Conservation (phyloP, 2,888 invertebrate genomes). For the Zygothrica quintamaculata region DNA sequence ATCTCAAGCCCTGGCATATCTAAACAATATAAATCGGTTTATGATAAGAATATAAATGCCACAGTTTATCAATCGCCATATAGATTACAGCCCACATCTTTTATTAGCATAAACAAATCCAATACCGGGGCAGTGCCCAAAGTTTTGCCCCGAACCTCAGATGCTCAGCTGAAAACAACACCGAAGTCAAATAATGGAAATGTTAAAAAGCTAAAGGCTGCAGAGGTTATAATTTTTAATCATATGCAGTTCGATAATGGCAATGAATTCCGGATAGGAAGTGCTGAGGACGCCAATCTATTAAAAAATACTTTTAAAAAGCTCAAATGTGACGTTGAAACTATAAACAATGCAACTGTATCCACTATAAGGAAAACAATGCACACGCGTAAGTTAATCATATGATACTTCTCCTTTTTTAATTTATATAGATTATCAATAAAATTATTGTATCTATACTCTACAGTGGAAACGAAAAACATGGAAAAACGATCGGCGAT, state of each 20-base stretch:
- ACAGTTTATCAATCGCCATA: constrained; percentile 9
- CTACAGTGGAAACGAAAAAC: constrained; percentile 77
- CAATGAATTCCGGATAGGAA: constrained; percentile 77
- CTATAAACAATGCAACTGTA: constrained; percentile 76
- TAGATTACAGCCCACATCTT: not conserved
- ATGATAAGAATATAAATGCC: constrained; percentile 22
- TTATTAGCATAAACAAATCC: constrained; percentile 20
- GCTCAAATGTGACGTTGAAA: constrained; percentile 75
- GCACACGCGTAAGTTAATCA: constrained; percentile 75
- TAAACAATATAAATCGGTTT: constrained; percentile 32
- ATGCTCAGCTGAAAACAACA: no score
- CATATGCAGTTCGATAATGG: constrained; percentile 79
- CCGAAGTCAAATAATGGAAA: not conserved
- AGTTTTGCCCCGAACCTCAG: constrained; percentile 11
- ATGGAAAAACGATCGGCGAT: constrained; percentile 79
- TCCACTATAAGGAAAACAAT: constrained; percentile 69
- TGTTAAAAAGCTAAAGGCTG: constrained; percentile 72
- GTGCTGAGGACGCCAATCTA: constrained; percentile 76
- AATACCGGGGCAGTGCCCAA: constrained; percentile 37
- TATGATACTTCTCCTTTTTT: no score
- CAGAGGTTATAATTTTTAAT: constrained; percentile 81
- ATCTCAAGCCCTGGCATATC: constrained; percentile 12
- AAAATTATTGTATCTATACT: not conserved
- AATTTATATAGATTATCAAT: no score
- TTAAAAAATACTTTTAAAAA: constrained; percentile 69